Evolutionary conservation across 2,797 vertebrate genomes (phyloP), one percentile per base, ranked within the genome.

Genomic region (Carcharodon carcharias): DNA sequence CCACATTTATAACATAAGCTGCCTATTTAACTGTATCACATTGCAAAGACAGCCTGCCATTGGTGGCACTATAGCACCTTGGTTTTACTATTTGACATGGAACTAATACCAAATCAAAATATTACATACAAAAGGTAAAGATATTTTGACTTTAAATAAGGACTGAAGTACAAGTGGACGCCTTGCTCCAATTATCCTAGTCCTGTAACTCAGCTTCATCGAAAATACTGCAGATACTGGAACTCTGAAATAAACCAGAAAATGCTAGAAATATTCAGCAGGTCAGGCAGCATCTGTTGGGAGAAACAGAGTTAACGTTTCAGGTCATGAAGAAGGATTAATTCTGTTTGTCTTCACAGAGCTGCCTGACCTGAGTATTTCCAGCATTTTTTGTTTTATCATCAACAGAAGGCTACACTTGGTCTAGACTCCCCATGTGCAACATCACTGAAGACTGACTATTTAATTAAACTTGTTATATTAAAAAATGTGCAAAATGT

Each of bases 401-500:
- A 73, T 91, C 56, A 91, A 56, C 56, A 16, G 56, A 91, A 91
- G 31, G 31, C 88, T 91, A 88, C 54, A 88, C 56, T 92, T 92
- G 89, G 31, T 2, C 80, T 45, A 1, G 28, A 61, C 31, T 92
- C 35, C 31, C 58, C 4, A 11, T 45, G 18, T 85, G 71, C 71
- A 88, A 88, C 85, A 61, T 61, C 58, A 61, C 58, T 14, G 12
- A 92, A 92, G 2, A 92, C 18, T 92, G 89, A 61, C 58, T 35
- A n/a, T 63, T 63, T 63, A 63, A 85, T 45, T 85, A 45, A 85
- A 45, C 16, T 50, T 45, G 80, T 40, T 82, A 45, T 45, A 45
- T 21, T 45, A 45, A 40, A 21, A 82, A 91, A 63, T 35, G 12
- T 4, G 58, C 16, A 54, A 89, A 58, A 58, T 35, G 11, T 35